Evolutionary conservation across 2,797 vertebrate genomes (phyloP), one percentile per base, ranked within the genome.

Genomic region (Bovichtus diacanthus): DNA sequence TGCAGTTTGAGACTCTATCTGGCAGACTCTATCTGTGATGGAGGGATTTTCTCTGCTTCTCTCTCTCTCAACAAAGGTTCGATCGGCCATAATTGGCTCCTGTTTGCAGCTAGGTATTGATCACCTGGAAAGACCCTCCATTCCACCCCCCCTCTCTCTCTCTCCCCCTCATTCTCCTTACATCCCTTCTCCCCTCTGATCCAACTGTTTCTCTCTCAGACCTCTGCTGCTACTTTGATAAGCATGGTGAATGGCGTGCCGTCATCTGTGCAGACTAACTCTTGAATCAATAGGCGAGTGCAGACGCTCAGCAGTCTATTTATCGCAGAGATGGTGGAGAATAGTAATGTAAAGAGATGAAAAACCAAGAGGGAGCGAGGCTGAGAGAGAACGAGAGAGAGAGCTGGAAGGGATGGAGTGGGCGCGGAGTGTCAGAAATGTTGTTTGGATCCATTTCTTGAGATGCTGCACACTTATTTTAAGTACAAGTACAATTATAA

Each of bases 291-390:
- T 92, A 82, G 78, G 66, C 50, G 51, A 87, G 86, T 44, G 82
- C 78, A 84, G 86, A 82, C 69, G 70, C 88, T 91, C 89, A 82
- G 82, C 88, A 81, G 88, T 90, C 81, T 80, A 83, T 93, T 92
- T 90, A 70, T 79, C 36, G 18, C 76, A 68, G 71, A 69, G 59
- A 78, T 76, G 83, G 76, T 53, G 78, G 67, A 84, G 90, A 91
- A 90, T 78, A 76, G 84, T 76, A 83, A 80, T 64, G 82, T 36
- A 18, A 9, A 18, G 49, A 61, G 74, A 73, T 38, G 61, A 70
- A 75, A 81, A 67, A n/a, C 34, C 5, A 29, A 29, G 51, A 47
- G 21, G 23, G 55, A 27, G 3, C 29, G 38, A 70, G 19, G 16
- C n/a, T 5, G 49, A 53, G 69, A 44, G 18, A 54, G 51, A 36